Percentiles rank a stretch among this genome's conserved stretches.
These are phyloP conservation scores for Caretta caretta DNA, from an alignment of 2,113 vertebrate species.

Conservation along the genomic window DNA sequence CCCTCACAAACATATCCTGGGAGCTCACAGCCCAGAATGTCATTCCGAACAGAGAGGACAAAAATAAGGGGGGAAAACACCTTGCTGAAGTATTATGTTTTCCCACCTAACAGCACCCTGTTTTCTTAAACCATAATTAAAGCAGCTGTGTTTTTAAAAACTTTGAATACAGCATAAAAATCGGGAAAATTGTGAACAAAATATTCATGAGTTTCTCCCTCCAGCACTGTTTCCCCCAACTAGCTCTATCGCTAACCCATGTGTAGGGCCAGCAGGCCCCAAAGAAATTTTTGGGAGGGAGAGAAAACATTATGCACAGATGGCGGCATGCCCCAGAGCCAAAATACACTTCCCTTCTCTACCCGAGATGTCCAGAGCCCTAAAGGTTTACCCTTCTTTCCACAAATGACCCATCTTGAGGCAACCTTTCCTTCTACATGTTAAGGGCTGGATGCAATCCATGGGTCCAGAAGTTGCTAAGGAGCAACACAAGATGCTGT, in stretches of 20 bases:
- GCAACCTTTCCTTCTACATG: background rate
- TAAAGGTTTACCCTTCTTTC: background rate
- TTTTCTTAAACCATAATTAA: background rate
- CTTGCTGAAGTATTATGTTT: background rate
- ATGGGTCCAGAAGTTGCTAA: background rate
- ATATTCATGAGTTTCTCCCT: fast-evolving
- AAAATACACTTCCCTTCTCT: background rate
- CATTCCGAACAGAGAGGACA: slow-evolving; percentile 49
- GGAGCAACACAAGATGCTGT: background rate
- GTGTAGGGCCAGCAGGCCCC: background rate
- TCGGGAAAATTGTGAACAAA: background rate
- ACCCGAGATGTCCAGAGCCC: fast-evolving
- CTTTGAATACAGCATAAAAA: background rate
- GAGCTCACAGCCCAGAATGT: slow-evolving; percentile 8
- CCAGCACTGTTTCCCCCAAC: background rate
- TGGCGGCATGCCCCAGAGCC: background rate
- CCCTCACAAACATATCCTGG: background rate
- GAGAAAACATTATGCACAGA: background rate
- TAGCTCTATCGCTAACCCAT: background rate
- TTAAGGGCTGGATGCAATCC: background rate
- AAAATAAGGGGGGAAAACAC: slow-evolving; percentile 5
- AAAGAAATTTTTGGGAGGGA: background rate
- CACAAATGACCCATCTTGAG: background rate
- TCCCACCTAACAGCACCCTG: background rate
- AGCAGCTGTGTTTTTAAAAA: background rate